These are phyloP conservation scores for Andrena dorsata DNA, from an alignment of 2,888 invertebrate genomes.

Conservation along the genomic window DNA sequence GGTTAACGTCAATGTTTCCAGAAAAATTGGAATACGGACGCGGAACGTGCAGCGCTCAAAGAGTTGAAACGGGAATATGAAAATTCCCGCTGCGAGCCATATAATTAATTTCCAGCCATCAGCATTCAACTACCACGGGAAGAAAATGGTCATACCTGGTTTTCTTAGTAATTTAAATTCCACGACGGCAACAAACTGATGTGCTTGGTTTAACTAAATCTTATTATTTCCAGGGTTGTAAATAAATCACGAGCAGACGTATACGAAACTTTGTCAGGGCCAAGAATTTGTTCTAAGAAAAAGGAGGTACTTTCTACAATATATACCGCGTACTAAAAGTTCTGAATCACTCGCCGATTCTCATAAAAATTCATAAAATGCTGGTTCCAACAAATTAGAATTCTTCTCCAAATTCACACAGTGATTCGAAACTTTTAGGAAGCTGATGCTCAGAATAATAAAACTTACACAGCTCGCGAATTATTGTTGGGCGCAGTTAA, in stretches of 20 bases:
- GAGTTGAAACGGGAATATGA: conserved; percentile 31
- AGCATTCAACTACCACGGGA: neutral
- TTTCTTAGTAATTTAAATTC: neutral
- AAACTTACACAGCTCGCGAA: too few species aligned
- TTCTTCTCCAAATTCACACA: too few species aligned
- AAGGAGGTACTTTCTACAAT: too few species aligned
- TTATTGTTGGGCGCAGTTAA: neutral
- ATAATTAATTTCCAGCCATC: conserved; percentile 25
- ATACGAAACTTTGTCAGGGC: too few species aligned
- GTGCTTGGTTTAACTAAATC: neutral
- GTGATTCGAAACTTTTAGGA: too few species aligned
- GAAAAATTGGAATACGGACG: conserved; percentile 40
- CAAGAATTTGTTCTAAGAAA: too few species aligned
- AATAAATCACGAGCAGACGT: neutral
- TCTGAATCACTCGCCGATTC: too few species aligned
- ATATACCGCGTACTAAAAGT: too few species aligned
- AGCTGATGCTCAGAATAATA: too few species aligned
- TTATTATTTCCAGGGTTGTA: neutral
- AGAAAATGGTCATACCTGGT: neutral
- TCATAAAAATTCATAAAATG: too few species aligned
- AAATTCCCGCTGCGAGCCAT: conserved; percentile 15
- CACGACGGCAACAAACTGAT: neutral
- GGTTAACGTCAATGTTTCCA: conserved; percentile 29
- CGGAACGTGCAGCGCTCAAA: conserved; percentile 9
- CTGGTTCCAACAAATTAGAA: too few species aligned